Percentiles rank a stretch among this genome's conserved stretches.
Evolutionary conservation across 37 sponge, comb jelly and placozoan genomes (phyloP).

Genomic region (Hexactinellida sp.): DNA sequence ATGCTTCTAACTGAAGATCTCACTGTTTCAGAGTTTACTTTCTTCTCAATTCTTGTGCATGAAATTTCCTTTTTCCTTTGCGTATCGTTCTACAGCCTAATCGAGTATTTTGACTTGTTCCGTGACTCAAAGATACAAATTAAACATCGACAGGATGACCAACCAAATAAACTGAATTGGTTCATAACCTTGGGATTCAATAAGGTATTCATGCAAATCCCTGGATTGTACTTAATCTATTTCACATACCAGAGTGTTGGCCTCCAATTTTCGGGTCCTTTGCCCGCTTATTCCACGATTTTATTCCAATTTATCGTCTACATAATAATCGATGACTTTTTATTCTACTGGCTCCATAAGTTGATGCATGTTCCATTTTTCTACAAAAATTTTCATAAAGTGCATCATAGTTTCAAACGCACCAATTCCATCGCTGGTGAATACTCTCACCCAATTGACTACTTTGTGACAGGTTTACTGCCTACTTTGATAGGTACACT

Average conservation of each 20-base stretch:
- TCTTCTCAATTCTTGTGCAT: background rate
- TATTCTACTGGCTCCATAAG: conserved; percentile 50
- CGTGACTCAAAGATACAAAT: conserved; percentile 16
- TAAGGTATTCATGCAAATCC: background rate
- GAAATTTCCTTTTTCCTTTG: background rate
- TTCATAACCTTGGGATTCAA: conserved; percentile 8
- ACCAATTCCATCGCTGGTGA: conserved; percentile 23
- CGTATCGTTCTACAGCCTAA: background rate
- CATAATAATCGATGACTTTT: conserved; percentile 31
- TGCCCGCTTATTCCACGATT: conserved; percentile 19
- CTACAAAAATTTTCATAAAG: conserved; percentile 50
- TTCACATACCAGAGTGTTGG: background rate
- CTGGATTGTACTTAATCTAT: background rate
- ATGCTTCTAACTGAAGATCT: background rate
- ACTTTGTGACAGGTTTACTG: conserved; percentile 13
- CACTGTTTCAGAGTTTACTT: background rate
- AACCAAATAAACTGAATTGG: background rate
- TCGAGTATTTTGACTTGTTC: conserved; percentile 17
- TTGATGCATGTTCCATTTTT: conserved; percentile 41
- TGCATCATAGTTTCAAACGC: conserved; percentile 39
- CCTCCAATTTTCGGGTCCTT: conserved; percentile 13
- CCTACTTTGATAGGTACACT: conserved; percentile 32
- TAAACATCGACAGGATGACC: background rate
- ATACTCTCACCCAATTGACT: conserved; percentile 44
- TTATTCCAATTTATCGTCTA: conserved; percentile 23